phyloP scores from a whole-genome alignment of 2,888 invertebrate species.

The Apomyelois bistriatella region DNA sequence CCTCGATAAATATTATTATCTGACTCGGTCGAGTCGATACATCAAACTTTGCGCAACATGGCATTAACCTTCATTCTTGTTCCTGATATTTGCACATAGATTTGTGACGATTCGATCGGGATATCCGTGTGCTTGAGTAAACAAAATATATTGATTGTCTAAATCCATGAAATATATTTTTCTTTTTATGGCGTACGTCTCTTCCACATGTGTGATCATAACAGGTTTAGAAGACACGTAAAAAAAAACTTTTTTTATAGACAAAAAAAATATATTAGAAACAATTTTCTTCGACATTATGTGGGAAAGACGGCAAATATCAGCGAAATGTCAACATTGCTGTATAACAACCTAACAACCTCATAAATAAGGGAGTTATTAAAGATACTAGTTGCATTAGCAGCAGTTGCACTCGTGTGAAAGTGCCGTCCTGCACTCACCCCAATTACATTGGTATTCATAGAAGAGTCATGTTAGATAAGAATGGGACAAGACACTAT shows the following conservation, averaged over 20 bases:
- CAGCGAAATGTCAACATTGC: constrained; percentile 41
- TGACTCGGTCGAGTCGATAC: not conserved
- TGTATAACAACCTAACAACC: constrained; percentile 26
- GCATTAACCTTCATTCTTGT: constrained; percentile 2
- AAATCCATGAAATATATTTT: no score
- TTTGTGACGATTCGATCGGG: not conserved
- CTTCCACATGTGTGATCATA: no score
- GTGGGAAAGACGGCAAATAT: constrained; percentile 15
- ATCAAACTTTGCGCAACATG: constrained; percentile 7
- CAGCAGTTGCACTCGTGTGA: constrained; percentile 59
- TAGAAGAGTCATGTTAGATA: constrained; percentile 51
- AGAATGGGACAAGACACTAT: constrained; percentile 28
- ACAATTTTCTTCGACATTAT: not conserved
- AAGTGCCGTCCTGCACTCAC: constrained; percentile 60
- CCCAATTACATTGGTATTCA: constrained; percentile 67
- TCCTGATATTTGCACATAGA: not conserved
- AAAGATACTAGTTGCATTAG: constrained; percentile 33
- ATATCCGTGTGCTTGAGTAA: not conserved
- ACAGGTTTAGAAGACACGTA: not conserved
- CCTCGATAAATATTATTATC: constrained; percentile 15
- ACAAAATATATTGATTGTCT: no score
- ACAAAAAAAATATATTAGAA: not conserved
- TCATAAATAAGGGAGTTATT: constrained; percentile 29
- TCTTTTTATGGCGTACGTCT: no score
- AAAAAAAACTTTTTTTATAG: not conserved